phyloP scores from a whole-genome alignment of 2,113 vertebrate species.

The Cryptomyrus ogoouensis region DNA sequence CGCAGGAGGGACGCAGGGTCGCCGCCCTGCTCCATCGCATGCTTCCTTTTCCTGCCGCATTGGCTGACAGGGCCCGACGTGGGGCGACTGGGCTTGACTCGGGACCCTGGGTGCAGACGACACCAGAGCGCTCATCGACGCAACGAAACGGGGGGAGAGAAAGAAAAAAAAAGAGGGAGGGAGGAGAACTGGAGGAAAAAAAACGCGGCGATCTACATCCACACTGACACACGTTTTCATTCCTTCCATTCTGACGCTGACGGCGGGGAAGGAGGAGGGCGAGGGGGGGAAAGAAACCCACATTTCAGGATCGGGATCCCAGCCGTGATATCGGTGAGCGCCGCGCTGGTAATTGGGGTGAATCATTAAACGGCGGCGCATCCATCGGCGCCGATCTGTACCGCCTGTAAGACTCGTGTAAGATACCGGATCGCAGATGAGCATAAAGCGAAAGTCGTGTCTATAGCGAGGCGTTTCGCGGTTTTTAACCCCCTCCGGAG shows the following conservation, averaged over 20 bases:
- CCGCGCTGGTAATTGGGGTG: neutral
- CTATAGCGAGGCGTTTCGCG: neutral
- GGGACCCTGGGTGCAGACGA: neutral
- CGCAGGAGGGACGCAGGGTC: neutral
- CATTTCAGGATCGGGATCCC: neutral
- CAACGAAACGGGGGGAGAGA: neutral
- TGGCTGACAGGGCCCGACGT: neutral
- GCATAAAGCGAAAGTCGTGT: neutral
- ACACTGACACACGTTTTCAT: neutral
- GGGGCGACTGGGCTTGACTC: neutral
- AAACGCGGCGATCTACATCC: neutral
- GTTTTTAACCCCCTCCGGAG: neutral
- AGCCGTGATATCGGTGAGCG: neutral
- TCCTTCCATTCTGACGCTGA: neutral
- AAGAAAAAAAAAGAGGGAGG: neutral
- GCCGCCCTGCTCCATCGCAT: neutral
- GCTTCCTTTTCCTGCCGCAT: neutral
- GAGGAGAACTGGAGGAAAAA: neutral
- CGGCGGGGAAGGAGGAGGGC: neutral
- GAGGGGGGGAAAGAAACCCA: neutral
- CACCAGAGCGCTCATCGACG: neutral
- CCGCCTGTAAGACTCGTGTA: too few relatives aligned
- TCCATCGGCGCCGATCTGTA: neutral
- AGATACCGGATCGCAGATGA: neutral
- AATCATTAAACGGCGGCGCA: neutral